Conservation (phyloP, 2,797 vertebrate genomes). For the Acipenser ruthenus region DNA sequence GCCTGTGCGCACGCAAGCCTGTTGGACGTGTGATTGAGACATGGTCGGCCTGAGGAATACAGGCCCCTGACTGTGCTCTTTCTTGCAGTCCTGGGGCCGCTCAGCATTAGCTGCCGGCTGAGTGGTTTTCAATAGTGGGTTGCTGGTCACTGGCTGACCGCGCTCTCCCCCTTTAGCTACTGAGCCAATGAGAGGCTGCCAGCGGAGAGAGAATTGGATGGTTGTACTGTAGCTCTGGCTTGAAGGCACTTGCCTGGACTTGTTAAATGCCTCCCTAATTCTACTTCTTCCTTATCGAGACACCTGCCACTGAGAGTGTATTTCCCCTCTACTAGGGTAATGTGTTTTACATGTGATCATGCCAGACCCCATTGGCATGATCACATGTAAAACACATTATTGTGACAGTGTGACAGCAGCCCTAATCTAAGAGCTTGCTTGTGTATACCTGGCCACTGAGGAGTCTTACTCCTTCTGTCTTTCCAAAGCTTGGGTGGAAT, state of each 20-base stretch:
- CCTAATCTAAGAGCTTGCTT: no score
- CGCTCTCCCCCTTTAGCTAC: neutral
- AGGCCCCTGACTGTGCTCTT: slow-evolving; percentile 22
- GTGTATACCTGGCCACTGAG: no score
- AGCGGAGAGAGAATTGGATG: neutral
- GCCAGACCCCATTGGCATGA: no score
- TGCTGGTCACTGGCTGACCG: neutral
- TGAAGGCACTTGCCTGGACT: neutral
- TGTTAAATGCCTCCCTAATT: neutral
- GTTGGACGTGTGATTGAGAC: slow-evolving; percentile 3
- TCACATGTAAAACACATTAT: no score
- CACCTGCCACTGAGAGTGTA: neutral
- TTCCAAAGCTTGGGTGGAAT: no score
- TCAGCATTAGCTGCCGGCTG: neutral
- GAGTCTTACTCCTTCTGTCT: no score
- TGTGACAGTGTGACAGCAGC: no score
- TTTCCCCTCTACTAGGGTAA: no score
- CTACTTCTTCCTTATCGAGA: neutral
- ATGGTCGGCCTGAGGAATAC: slow-evolving; percentile 13
- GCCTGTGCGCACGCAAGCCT: slow-evolving; percentile 6
- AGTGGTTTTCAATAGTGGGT: slow-evolving; percentile 20
- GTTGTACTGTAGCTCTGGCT: neutral
- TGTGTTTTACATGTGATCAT: no score
- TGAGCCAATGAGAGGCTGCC: neutral
- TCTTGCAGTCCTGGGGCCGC: slow-evolving; percentile 1